Evolutionary conservation across 2,797 vertebrate species (phyloP), one percentile per base, ranked within the genome.

Genomic region (Acipenser transmontanus): DNA sequence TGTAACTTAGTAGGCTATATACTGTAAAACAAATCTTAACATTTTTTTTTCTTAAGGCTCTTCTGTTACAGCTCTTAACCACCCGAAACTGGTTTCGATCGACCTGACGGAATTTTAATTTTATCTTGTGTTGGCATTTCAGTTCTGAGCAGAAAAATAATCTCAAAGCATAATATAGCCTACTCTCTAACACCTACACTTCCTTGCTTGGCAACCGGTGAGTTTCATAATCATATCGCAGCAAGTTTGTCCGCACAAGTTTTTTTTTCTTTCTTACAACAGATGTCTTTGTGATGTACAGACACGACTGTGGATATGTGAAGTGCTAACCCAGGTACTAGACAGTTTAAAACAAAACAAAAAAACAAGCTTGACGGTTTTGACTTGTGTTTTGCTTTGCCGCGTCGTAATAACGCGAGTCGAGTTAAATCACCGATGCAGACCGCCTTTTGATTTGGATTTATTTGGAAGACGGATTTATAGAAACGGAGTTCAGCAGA

Each of bases 241-340:
- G 17, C 17, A 34, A 7, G 47, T 48, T 47, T 49, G 50, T 51
- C 59, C 47, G 47, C 59, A 57, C 11, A 54, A 49, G 9, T 65
- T 62, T 17, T 62, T 65, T 67, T 7, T 50, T 34, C 2, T 13
- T 69, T 69, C 71, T 63, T 57, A 48, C 61, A 47, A 59, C 65
- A 34, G 34, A 34, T 34, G 34, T 34, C 34, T 34, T 34, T 57
- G 50, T 59, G 60, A 70, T 67, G 68, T 66, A 61, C 68, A 66
- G 65, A 51, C 57, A 47, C 66, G 49, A 54, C 9, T 54, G 62
- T 14, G 71, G 70, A 73, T 48, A 76, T 76, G 75, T 72, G 65
- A 9, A 47, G 60, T 61, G 34, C 34, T 66, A 64, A 68, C 72
- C 70, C 72, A 81, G 77, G 79, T 81, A 69, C 78, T 77, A 70